Conservation (phyloP, 2,113 vertebrate species). For the Callorhinus ursinus region DNA sequence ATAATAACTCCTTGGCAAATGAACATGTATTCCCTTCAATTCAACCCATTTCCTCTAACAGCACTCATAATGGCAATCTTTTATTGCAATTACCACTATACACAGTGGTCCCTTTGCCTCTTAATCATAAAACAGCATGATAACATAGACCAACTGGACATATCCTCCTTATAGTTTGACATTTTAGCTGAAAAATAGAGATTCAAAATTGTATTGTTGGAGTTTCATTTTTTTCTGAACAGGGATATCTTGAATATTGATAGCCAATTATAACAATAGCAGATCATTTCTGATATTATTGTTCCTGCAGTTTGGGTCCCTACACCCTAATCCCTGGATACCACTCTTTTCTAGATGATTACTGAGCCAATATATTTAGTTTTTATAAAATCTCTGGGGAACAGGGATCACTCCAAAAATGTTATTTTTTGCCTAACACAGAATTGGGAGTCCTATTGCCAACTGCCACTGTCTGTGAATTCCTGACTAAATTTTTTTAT, state of each 20-base stretch:
- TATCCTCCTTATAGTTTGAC: background rate
- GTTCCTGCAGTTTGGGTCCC: background rate
- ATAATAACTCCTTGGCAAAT: background rate
- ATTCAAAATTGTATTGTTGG: background rate
- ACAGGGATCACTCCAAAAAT: background rate
- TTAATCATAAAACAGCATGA: background rate
- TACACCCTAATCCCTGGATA: background rate
- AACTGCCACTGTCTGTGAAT: background rate
- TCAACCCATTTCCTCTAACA: background rate
- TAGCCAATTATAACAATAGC: background rate
- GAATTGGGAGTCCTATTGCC: background rate
- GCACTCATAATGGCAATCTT: background rate
- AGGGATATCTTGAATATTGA: background rate
- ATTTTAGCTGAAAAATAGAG: background rate
- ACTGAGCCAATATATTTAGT: background rate
- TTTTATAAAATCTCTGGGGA: conserved; percentile 22
- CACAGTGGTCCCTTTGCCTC: background rate
- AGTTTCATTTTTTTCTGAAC: background rate
- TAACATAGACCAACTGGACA: background rate
- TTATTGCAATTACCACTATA: background rate
- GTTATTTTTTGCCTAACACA: background rate
- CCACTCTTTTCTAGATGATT: background rate
- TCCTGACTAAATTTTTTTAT: background rate
- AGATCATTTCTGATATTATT: background rate
- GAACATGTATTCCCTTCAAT: background rate